Evolutionary conservation across 2,888 invertebrate species (phyloP).

Genomic region (Hypsopygia costalis): DNA sequence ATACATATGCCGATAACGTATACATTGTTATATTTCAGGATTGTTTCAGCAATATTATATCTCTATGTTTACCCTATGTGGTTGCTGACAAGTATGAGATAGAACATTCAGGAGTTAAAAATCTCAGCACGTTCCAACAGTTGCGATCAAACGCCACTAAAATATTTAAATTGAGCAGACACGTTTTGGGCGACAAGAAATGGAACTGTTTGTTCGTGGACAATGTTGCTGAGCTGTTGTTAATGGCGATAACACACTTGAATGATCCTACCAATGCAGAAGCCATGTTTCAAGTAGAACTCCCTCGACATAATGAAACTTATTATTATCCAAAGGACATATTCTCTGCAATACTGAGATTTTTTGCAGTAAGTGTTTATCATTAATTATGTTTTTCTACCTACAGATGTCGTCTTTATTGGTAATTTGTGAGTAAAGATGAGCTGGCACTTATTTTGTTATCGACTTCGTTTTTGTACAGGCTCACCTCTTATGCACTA

Average conservation of each 20-base stretch:
- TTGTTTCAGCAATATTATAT: slow-evolving; percentile 56
- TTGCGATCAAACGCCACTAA: slow-evolving; percentile 35
- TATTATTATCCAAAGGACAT: slow-evolving; percentile 59
- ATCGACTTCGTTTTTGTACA: too few relatives aligned
- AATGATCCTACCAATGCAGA: slow-evolving; percentile 52
- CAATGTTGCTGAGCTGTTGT: slow-evolving; percentile 59
- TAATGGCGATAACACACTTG: slow-evolving; percentile 45
- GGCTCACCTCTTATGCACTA: too few relatives aligned
- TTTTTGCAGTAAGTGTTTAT: slow-evolving; percentile 57
- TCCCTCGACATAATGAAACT: slow-evolving; percentile 44
- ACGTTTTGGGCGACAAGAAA: slow-evolving; percentile 49
- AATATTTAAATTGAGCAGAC: slow-evolving; percentile 49
- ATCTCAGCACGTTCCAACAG: slow-evolving; percentile 25
- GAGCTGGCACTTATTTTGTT: too few relatives aligned
- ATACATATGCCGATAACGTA: too few relatives aligned
- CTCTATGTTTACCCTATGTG: slow-evolving; percentile 58
- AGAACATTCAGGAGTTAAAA: slow-evolving; percentile 27
- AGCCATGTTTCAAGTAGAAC: slow-evolving; percentile 38
- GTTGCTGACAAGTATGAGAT: slow-evolving; percentile 54
- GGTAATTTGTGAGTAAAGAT: too few relatives aligned
- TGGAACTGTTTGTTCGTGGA: slow-evolving; percentile 59
- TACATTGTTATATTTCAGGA: slow-evolving; percentile 43
- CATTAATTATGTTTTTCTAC: too few relatives aligned
- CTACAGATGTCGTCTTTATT: too few relatives aligned
- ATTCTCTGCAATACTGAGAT: slow-evolving; percentile 58